These are phyloP conservation scores for Dryococelus australis DNA, from an alignment of 2,888 invertebrate genomes.

Conservation along the genomic window DNA sequence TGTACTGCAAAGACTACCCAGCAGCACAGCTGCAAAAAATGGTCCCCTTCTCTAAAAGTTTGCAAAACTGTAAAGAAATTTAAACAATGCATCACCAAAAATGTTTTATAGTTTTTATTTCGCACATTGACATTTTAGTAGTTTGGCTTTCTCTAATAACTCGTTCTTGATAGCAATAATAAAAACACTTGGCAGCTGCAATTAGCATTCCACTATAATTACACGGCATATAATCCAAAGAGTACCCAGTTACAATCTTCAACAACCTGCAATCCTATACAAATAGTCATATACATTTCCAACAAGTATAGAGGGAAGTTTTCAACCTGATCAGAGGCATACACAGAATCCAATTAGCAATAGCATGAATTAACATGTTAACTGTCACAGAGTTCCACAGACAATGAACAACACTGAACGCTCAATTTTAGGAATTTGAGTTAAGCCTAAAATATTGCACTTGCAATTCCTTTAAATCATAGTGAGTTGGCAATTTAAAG, in stretches of 20 bases:
- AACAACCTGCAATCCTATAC: constrained; percentile 5
- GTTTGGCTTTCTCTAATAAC: constrained; percentile 37
- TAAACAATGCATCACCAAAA: not conserved
- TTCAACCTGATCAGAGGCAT: not conserved
- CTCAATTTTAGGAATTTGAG: no score
- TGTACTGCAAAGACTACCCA: no score
- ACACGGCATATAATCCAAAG: constrained; percentile 3
- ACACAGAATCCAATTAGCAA: constrained; percentile 1
- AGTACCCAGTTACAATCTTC: constrained; percentile 16
- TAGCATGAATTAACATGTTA: constrained; percentile 2
- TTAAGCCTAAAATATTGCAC: not conserved
- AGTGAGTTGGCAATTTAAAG: not conserved
- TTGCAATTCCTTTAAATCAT: not conserved
- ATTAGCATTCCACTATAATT: constrained; percentile 16
- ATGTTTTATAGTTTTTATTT: constrained; percentile 38
- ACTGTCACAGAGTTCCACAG: not conserved
- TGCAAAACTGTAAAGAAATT: no score
- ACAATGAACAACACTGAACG: not conserved
- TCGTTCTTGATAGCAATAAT: constrained; percentile 38
- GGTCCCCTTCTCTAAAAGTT: no score
- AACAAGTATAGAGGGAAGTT: not conserved
- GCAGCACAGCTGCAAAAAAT: no score
- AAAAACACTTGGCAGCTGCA: constrained; percentile 31
- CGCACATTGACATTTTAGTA: constrained; percentile 40
- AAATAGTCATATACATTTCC: not conserved